Conservation (phyloP, 2,888 invertebrate genomes). For the Oxyteleia sp. region DNA sequence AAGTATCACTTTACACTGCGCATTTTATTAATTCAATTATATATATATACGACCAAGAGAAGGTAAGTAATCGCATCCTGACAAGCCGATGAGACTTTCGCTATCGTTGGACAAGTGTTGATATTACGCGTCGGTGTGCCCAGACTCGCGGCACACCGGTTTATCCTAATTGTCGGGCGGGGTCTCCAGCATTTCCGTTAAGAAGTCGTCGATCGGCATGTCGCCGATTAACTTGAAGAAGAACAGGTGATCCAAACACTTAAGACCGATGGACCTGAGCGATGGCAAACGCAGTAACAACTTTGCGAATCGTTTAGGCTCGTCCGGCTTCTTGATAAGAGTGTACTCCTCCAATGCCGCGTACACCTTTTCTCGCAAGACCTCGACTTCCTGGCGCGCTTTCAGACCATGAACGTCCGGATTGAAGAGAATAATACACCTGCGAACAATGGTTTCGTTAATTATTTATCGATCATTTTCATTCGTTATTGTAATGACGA, state of each 20-base stretch:
- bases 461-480: too few relatives aligned
- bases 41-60: conserved; percentile 60
- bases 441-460: conserved; percentile 36
- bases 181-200: conserved; percentile 94
- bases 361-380: conserved; percentile 97
- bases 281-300: conserved; percentile 96
- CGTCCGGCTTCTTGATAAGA: conserved; percentile 94
- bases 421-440: conserved; percentile 97
- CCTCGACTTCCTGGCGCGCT: conserved; percentile 93
- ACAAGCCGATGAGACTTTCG: conserved; percentile 68
- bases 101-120: conserved; percentile 60
- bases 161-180: conserved; percentile 86
- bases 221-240: conserved; percentile 97
- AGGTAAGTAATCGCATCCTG: conserved; percentile 68
- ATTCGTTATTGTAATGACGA: too few relatives aligned
- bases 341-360: conserved; percentile 98
- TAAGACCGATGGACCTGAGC: conserved; percentile 96
- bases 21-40: too few relatives aligned
- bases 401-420: conserved; percentile 97
- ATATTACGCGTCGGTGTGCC: conserved; percentile 84
- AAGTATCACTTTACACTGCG: too few relatives aligned
- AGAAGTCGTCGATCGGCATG: conserved; percentile 94
- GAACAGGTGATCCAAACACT: conserved; percentile 97
- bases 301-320: conserved; percentile 98
- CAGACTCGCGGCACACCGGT: conserved; percentile 83